Base-by-base conservation (phyloP, 2,797 vertebrate species). In the Kryptolebias ocellatus region DNA sequence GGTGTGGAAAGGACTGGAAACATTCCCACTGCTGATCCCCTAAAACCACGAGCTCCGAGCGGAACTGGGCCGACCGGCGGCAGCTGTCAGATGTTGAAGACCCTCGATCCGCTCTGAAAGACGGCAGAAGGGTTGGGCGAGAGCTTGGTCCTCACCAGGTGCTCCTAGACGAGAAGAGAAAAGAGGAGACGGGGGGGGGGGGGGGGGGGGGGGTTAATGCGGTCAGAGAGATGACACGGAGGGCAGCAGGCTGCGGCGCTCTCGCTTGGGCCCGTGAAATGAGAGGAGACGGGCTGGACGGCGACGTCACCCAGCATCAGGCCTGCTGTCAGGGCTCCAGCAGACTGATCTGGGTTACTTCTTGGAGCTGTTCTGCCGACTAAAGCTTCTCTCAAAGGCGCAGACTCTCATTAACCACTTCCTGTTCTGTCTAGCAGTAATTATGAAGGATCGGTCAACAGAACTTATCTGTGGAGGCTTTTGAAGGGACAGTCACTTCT, bases 81-180 rank as follows among this genome's bases (percentile, higher is more conserved):
- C 69, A 0, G 54, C 37, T 4, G 72, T 98, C 94, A 97, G 89
- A 96, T 93, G 18, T 96, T 94, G 91, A 96, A 96, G 86, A 96
- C 95, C 84, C 92, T 92, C 3, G 94, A 92, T 0, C 95, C 93
- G 0, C 95, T 94, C 88, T 98, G 96, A 90, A 98, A 98, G 85
- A 98, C 93, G 0, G 97, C 97, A 20, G 96, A 98, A 52, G 97
- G 94, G 70, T 98, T 98, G 2, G 95, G 95, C 3, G 96, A 87
- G 67, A 95, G 93, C 85, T 95, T 97, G 81, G 93, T 95, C 89
- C 91, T 95, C 87, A 92, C 93, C 83, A 96, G 90, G 65, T 95
- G 94, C 60, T 95, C 96, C 96, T 98, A 80, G 4, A 39, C 45
- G 4, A 60, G 17, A 60, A 15, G 18, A 46, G 49, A 17, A 55